Base-by-base conservation (phyloP, 1,140 invertebrate species). In the Neuroterus valhalla region DNA sequence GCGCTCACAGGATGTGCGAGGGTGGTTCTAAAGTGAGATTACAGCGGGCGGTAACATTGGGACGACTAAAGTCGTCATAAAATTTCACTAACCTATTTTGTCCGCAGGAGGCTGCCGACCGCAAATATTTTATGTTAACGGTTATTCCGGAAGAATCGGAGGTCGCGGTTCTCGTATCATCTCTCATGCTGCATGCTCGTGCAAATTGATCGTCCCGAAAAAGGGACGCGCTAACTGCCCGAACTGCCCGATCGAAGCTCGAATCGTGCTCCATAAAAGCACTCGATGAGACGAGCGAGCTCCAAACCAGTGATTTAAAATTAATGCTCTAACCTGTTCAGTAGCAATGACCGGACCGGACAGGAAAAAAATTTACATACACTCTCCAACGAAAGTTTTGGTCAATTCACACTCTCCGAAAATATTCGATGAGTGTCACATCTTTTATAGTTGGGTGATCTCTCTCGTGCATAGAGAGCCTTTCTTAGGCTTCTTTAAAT, bases 31-130 rank as follows among this genome's bases (percentile, higher is more conserved):
- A n/a, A n/a, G n/a, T n/a, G n/a, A n/a, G n/a, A n/a, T n/a, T n/a
- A n/a, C n/a, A n/a, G n/a, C n/a, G n/a, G n/a, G n/a, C n/a, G n/a
- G n/a, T n/a, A n/a, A n/a, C n/a, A n/a, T n/a, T n/a, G n/a, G n/a
- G n/a, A n/a, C n/a, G n/a, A n/a, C n/a, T n/a, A 52, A 43, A 45
- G 66, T 68, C 38, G 66, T 44, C 38, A 43, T 44, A 68, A 68
- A 45, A 68, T 68, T 68, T 68, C 38, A 68, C 38, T 44, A 68
- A 45, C 38, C 44, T 12, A 44, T 23, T 43, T 44, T 45, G 31
- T 31, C 38, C 19, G 31, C 17, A 45, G 44, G n/a, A n/a, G 44
- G 43, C 43, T 43, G 43, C 26, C 5, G 17, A 11, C 31, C 23
- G 42, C 15, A 67, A 68, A 68, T 43, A 68, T 43, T 43, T 43